These are phyloP conservation scores for Dipus sagitta DNA, from an alignment of 2,797 vertebrate genomes.

Conservation along the genomic window DNA sequence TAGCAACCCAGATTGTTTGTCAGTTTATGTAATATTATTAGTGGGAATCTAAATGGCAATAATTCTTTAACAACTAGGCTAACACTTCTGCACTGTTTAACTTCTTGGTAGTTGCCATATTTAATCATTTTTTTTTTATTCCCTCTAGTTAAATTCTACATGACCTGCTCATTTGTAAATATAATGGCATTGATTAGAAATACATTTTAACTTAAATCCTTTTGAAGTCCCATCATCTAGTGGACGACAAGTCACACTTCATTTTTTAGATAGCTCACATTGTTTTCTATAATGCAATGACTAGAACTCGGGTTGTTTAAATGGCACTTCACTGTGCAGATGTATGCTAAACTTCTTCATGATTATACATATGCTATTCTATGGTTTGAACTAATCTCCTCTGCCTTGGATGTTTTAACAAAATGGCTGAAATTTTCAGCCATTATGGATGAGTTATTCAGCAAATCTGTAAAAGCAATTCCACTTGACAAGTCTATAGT, in stretches of 20 bases:
- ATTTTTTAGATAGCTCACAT: constrained; percentile 72
- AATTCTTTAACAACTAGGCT: constrained; percentile 72
- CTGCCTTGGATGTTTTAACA: constrained; percentile 78
- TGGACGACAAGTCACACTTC: constrained; percentile 63
- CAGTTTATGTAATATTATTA: constrained; percentile 73
- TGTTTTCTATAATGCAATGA: constrained; percentile 75
- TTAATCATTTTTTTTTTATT: constrained; percentile 71
- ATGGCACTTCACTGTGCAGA: constrained; percentile 62
- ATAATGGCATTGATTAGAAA: constrained; percentile 79
- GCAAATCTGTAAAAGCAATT: constrained; percentile 82
- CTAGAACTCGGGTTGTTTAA: constrained; percentile 69
- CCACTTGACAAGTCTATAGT: constrained; percentile 81
- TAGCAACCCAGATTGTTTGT: constrained; percentile 74
- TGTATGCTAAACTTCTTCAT: constrained; percentile 67
- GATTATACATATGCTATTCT: constrained; percentile 65
- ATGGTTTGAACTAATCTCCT: constrained; percentile 74
- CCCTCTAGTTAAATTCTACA: constrained; percentile 40
- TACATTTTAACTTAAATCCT: constrained; percentile 72
- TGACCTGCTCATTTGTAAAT: constrained; percentile 70
- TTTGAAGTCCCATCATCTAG: constrained; percentile 52
- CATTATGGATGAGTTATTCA: constrained; percentile 79
- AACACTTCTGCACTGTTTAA: constrained; percentile 69
- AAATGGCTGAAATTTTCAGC: constrained; percentile 81
- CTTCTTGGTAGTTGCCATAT: constrained; percentile 50
- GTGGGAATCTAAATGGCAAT: constrained; percentile 76